Conservation (phyloP, 2,797 vertebrate species). For the Propithecus deckenii region DNA sequence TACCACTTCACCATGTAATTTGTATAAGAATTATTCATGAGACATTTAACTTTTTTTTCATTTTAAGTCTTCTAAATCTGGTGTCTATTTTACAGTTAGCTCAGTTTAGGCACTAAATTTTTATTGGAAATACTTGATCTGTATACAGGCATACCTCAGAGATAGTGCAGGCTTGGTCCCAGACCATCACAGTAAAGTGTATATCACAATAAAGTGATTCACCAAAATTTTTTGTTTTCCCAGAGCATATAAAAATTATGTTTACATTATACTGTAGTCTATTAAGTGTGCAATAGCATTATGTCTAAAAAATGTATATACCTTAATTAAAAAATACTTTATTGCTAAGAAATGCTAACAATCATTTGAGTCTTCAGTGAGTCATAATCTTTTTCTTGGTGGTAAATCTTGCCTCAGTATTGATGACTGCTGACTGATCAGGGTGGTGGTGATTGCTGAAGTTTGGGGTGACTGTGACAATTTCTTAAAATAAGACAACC, state of each 20-base stretch:
- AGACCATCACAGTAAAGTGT: background rate
- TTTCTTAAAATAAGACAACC: background rate
- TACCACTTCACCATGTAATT: background rate
- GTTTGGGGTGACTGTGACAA: background rate
- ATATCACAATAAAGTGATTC: background rate
- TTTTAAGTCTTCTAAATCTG: background rate
- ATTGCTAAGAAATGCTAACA: background rate
- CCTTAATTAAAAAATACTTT: background rate
- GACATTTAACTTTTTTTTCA: background rate
- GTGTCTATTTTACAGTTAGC: background rate
- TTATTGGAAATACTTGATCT: background rate
- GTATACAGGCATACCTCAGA: background rate
- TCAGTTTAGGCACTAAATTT: background rate
- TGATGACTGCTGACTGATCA: background rate
- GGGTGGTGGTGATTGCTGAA: background rate
- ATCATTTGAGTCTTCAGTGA: background rate
- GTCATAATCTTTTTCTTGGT: background rate
- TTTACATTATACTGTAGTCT: background rate
- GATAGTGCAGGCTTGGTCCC: background rate
- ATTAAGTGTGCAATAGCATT: background rate
- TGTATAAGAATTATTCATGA: background rate
- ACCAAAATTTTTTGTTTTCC: background rate
- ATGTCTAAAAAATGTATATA: background rate
- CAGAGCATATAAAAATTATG: background rate
- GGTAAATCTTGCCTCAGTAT: background rate